phyloP scores from a whole-genome alignment of 2,888 invertebrate species.

The Macaria liturata region DNA sequence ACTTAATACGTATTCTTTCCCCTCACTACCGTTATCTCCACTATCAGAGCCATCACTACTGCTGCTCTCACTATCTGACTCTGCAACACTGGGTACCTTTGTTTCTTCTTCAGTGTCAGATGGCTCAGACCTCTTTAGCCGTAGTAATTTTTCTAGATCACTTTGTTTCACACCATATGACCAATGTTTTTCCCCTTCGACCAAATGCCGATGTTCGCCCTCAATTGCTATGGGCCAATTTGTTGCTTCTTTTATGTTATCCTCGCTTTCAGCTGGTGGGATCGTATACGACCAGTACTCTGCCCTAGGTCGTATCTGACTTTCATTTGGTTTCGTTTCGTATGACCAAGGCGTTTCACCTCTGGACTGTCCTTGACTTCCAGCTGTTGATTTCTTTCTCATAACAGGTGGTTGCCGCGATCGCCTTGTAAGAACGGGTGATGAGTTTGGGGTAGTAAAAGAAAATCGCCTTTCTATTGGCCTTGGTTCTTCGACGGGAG shows the following conservation, averaged over 20 bases:
- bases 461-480: conserved; percentile 60
- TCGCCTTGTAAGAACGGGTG: conserved; percentile 66
- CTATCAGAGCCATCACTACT: conserved; percentile 58
- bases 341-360: conserved; percentile 77
- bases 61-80: conserved; percentile 47
- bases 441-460: conserved; percentile 64
- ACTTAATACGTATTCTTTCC: conserved; percentile 66
- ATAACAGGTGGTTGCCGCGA: conserved; percentile 73
- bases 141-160: conserved; percentile 71
- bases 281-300: conserved; percentile 22
- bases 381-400: conserved; percentile 67
- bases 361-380: conserved; percentile 51
- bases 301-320: conserved; percentile 12
- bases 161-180: conserved; percentile 76
- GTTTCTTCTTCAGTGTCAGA: conserved; percentile 70
- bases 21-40: conserved; percentile 58
- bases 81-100: conserved; percentile 42
- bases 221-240: conserved; percentile 9
- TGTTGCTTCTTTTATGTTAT: conserved; percentile 6
- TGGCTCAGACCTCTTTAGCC: conserved; percentile 69
- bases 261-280: conserved; percentile 13
- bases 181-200: conserved; percentile 68
- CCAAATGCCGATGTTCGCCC: conserved; percentile 16
- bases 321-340: conserved; percentile 32
- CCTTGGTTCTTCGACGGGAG: conserved; percentile 47